Conservation (phyloP, 2,113 vertebrate genomes). For the Dromiciops gliroides region DNA sequence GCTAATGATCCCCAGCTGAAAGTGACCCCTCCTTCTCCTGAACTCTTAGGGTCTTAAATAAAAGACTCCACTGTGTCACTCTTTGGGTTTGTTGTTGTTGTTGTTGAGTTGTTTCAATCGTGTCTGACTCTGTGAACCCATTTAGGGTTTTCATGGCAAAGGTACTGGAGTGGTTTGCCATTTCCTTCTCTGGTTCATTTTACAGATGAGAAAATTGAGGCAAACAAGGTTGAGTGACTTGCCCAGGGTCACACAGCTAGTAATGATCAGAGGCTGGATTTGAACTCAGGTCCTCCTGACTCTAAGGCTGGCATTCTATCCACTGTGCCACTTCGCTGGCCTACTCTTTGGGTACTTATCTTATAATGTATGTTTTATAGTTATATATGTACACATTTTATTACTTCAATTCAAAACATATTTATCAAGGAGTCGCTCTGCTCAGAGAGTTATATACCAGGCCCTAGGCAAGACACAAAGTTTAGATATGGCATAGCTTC, state of each 20-base stretch:
- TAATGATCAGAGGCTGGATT: no score
- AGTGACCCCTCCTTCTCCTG: neutral
- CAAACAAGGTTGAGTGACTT: no score
- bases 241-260: no score
- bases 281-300: no score
- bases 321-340: no score
- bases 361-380: neutral
- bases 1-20: neutral
- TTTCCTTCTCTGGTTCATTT: no score
- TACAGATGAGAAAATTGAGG: no score
- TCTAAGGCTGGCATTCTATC: no score
- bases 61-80: neutral
- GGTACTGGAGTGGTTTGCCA: no score
- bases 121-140: no score
- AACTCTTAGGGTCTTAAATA: neutral
- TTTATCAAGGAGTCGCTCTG: neutral
- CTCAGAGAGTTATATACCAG: neutral
- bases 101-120: no score
- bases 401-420: neutral
- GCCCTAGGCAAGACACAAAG: neutral
- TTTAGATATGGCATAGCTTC: neutral
- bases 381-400: neutral
- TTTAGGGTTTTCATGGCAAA: no score
- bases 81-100: neutral
- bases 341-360: neutral